Evolutionary conservation across 1,140 invertebrate species (phyloP).

Genomic region (Euglossa dilemma): DNA sequence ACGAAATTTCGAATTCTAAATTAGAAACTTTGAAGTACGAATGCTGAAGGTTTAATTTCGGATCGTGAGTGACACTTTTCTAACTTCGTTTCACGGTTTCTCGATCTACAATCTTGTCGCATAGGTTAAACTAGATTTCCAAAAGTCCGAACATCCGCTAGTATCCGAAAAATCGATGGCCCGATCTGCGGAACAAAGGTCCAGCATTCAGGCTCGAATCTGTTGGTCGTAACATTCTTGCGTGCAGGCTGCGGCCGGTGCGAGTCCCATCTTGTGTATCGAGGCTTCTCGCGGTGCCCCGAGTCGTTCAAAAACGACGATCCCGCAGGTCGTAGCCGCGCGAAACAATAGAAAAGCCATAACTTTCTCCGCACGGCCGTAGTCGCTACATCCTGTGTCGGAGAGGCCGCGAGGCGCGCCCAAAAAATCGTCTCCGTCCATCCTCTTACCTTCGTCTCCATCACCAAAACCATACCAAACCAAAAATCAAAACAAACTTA

Average conservation of each 20-base stretch:
- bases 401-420: constrained; percentile 48
- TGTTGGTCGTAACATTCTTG: constrained; percentile 8
- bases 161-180: background rate
- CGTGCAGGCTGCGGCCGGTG: constrained; percentile 1
- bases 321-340: constrained; percentile 62
- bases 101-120: too few species aligned
- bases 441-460: background rate
- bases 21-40: too few species aligned
- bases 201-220: background rate
- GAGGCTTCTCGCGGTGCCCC: constrained; percentile 5
- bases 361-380: constrained; percentile 75
- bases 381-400: constrained; percentile 60
- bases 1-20: too few species aligned
- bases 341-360: constrained; percentile 80
- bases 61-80: too few species aligned
- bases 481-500: too few species aligned
- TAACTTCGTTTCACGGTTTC: too few species aligned
- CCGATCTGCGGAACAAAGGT: background rate
- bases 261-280: constrained; percentile 1
- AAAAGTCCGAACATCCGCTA: background rate
- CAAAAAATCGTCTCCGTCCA: constrained; percentile 47
- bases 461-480: too few species aligned
- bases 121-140: too few species aligned
- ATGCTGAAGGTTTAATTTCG: too few species aligned
- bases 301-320: constrained; percentile 55